These are phyloP conservation scores for Bergia sp. DNA, from an alignment of 92 coral and sea anemone genomes.

Conservation along the genomic window DNA sequence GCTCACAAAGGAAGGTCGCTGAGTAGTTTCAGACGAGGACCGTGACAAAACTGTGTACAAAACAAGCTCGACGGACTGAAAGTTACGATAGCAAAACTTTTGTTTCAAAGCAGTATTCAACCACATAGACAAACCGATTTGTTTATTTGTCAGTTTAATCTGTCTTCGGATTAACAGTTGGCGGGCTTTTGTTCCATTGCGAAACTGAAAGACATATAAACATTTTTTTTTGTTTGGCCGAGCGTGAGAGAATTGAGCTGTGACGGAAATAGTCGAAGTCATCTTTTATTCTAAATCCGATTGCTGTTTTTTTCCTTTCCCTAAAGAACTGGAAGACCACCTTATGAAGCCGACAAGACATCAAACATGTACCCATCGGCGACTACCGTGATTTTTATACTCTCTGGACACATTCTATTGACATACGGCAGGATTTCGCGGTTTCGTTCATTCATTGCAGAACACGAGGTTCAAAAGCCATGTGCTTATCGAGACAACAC, in stretches of 20 bases:
- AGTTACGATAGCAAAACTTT: not conserved
- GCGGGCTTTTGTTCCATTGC: conserved; percentile 10
- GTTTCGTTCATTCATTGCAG: conserved; percentile 38
- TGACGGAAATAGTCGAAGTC: conserved; percentile 27
- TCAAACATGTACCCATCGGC: conserved; percentile 3
- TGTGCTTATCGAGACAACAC: conserved; percentile 28
- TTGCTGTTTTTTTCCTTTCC: not conserved
- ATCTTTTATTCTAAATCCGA: not conserved
- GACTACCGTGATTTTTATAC: not conserved
- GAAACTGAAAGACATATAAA: conserved; percentile 1
- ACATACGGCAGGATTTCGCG: not conserved
- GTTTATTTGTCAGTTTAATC: conserved; percentile 7
- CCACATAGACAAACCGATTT: not conserved
- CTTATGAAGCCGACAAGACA: not conserved
- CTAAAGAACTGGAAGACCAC: not conserved
- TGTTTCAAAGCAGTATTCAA: not conserved
- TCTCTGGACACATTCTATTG: conserved; percentile 3
- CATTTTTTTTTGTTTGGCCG: not conserved
- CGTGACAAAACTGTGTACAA: conserved; percentile 8
- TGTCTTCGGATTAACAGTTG: conserved; percentile 3
- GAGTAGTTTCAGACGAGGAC: not conserved
- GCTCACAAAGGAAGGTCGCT: conserved; percentile 15
- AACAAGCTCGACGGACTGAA: too few species aligned
- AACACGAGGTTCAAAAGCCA: conserved; percentile 35
- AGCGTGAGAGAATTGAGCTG: conserved; percentile 26